These are phyloP conservation scores for Conus ventricosus DNA, from an alignment of 1,140 invertebrate species.

Conservation along the genomic window DNA sequence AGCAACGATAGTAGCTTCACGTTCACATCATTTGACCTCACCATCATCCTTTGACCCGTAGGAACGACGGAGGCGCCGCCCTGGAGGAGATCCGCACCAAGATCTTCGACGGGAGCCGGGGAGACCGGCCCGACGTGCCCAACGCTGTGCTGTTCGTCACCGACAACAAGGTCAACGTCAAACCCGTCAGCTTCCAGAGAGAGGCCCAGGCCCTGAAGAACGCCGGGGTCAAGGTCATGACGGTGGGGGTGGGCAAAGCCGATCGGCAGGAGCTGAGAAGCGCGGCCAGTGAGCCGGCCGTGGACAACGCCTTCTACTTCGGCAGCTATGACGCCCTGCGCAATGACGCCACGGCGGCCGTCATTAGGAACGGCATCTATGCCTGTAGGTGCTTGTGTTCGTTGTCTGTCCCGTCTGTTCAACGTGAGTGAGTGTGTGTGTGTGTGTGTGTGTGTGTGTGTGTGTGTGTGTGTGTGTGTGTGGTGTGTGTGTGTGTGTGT, in stretches of 20 bases:
- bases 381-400: conserved; percentile 46
- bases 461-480: too few species aligned
- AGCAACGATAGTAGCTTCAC: not conserved
- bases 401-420: too few species aligned
- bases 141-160: conserved; percentile 60
- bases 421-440: too few species aligned
- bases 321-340: conserved; percentile 33
- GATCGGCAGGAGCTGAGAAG: conserved; percentile 45
- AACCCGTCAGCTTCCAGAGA: conserved; percentile 32
- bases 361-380: conserved; percentile 38
- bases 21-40: not conserved
- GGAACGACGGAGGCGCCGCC: conserved; percentile 60
- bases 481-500: too few species aligned
- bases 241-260: conserved; percentile 50
- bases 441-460: too few species aligned
- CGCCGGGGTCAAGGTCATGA: conserved; percentile 51
- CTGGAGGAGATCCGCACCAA: conserved; percentile 53
- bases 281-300: conserved; percentile 52
- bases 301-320: conserved; percentile 39
- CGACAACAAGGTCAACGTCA: conserved; percentile 50
- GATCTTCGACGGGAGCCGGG: conserved; percentile 45
- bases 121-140: conserved; percentile 57
- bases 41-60: not conserved
- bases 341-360: conserved; percentile 30
- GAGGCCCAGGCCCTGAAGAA: conserved; percentile 53